Percentiles rank a stretch among this genome's conserved stretches.
phyloP scores from a whole-genome alignment of 2,113 vertebrate species.

The Hippocampus zosterae region DNA sequence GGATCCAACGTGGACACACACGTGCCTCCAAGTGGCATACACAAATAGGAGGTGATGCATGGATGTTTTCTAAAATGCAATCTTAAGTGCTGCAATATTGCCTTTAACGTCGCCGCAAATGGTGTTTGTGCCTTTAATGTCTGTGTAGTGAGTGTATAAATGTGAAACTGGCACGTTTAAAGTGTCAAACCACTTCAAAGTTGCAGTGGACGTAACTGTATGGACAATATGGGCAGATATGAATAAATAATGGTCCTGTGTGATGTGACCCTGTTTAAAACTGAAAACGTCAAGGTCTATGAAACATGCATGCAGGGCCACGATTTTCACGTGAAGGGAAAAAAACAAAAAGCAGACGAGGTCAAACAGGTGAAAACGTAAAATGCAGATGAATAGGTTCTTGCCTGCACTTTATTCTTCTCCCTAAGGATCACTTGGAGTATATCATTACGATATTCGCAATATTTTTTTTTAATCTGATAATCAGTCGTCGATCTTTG shows the following conservation, averaged over 20 bases:
- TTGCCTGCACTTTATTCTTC: not conserved
- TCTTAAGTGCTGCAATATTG: constrained; percentile 12
- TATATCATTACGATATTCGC: too few species aligned
- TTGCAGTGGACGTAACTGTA: not conserved
- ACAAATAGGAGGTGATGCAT: constrained; percentile 10
- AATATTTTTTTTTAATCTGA: too few species aligned
- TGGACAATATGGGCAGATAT: constrained; percentile 2
- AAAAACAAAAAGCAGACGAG: not conserved
- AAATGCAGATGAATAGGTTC: not conserved
- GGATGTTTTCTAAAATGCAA: constrained; percentile 9
- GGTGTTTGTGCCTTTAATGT: constrained; percentile 14
- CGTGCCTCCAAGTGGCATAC: constrained; percentile 11
- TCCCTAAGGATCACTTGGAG: too few species aligned
- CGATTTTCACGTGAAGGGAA: constrained; percentile 7
- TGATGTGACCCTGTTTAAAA: constrained; percentile 30
- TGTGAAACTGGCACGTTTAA: constrained; percentile 7
- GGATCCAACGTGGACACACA: too few species aligned
- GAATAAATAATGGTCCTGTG: constrained; percentile 17
- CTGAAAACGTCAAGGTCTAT: constrained; percentile 20
- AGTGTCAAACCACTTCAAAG: constrained; percentile 9
- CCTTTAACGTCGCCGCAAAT: constrained; percentile 5
- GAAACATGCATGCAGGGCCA: constrained; percentile 14
- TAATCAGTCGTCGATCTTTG: not conserved
- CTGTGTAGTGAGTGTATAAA: constrained; percentile 2
- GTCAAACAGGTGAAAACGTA: constrained; percentile 6